Base-by-base conservation (phyloP, 1,140 invertebrate species). In the Parapsyche elsis region DNA sequence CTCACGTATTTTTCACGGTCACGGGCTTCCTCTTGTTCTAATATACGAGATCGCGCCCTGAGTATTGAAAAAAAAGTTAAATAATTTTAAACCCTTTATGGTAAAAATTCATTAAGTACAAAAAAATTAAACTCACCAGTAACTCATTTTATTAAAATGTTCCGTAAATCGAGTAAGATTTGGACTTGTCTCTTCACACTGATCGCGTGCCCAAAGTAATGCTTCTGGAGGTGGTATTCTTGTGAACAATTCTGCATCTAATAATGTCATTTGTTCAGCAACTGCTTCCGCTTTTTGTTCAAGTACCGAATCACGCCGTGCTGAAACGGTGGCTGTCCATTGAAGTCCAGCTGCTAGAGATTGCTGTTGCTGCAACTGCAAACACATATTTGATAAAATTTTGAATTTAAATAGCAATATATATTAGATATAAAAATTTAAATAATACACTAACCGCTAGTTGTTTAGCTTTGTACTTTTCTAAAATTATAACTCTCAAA, bases 101-200 rank as follows among this genome's bases (percentile, higher is more conserved):
- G 24, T 5, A 21, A 21, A 67, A 67, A 61, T 61, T 5, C n/a
- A n/a, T n/a, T 49, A 9, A 49, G 9, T 49, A 49, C 46, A 49
- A 9, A 67, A 10, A 16, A 10, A 16, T 67, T n/a, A 46, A 46
- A 46, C 84, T 86, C 84, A 90, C 98, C 98, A 99, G 85, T 97
- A 99, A 24, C 97, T 99, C 95, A 99, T 98, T 89, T 99, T 99
- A 87, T 99, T 99, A 87, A 99, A 99, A 90, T 99, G 98, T 87
- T 99, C 97, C 0, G 98, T 99, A 86, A 99, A 99, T 81, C 94
- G 91, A 14, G 96, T 98, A 45, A 99, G 90, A 89, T 99, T 99
- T 4, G 98, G 97, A 87, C 97, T 98, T 80, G 95, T 92, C 86
- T 99, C 97, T 88, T 99, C 98, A 84, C 95, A 97, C 87, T 99